These are phyloP conservation scores for Galemys pyrenaicus DNA, from an alignment of 2,113 vertebrate species.

Conservation along the genomic window DNA sequence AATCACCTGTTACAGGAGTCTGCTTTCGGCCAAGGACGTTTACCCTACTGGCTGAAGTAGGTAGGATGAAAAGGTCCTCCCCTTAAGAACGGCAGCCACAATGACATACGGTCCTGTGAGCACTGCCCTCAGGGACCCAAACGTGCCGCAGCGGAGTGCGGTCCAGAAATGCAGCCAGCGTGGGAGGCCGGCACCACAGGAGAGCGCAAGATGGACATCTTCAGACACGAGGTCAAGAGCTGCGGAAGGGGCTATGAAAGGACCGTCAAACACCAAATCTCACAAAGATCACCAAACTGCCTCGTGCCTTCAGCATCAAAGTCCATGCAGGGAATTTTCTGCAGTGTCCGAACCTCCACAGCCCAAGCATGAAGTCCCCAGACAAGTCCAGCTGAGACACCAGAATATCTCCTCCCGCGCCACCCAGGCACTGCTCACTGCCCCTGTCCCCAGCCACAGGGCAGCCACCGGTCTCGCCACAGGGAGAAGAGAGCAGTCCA, in stretches of 20 bases:
- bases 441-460: not conserved
- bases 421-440: fast-evolving
- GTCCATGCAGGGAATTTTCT: not conserved
- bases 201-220: not conserved
- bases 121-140: not conserved
- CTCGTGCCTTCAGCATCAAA: not conserved
- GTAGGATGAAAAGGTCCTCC: not conserved
- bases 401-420: not conserved
- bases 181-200: not conserved
- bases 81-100: not conserved
- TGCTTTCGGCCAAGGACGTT: slow-evolving; percentile 22
- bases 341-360: not conserved
- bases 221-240: not conserved
- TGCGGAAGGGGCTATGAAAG: not conserved
- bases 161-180: not conserved
- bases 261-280: too few species aligned
- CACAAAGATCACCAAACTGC: not conserved
- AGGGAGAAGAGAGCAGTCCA: not conserved
- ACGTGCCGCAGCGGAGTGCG: too few species aligned
- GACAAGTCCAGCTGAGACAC: not conserved
- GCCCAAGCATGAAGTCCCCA: not conserved
- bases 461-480: not conserved
- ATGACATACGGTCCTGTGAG: not conserved
- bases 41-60: not conserved
- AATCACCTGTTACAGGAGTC: not conserved